Conservation (phyloP, 2,888 invertebrate species). For the Didymodactylos carnosus region DNA sequence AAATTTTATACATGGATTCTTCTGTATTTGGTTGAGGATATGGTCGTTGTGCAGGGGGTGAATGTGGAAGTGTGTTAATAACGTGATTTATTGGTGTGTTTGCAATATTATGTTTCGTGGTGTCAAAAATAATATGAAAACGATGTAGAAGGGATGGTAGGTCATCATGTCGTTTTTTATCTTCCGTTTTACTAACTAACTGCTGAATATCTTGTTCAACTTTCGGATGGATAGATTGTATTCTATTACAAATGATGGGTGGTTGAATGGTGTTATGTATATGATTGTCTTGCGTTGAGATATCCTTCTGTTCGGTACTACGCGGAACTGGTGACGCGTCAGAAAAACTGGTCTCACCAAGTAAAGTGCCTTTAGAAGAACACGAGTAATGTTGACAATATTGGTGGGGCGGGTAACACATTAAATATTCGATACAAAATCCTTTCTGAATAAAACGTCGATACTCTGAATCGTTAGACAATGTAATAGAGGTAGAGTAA, state of each 20-base stretch:
- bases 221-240: too few species aligned
- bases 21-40: background rate
- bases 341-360: too few species aligned
- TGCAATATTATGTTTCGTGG: background rate
- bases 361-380: too few species aligned
- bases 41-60: background rate
- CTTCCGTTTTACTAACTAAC: background rate
- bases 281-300: too few species aligned
- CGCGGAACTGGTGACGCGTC: too few species aligned
- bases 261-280: too few species aligned
- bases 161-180: accelerated
- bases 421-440: too few species aligned
- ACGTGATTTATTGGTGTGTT: background rate
- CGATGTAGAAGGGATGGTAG: background rate
- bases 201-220: background rate
- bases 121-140: background rate
- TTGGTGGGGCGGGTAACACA: background rate
- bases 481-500: too few species aligned
- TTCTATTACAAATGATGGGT: background rate
- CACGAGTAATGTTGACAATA: background rate
- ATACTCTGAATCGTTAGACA: too few species aligned
- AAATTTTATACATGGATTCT: background rate
- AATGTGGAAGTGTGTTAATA: background rate
- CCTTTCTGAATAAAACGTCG: too few species aligned
- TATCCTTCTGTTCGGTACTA: too few species aligned